Evolutionary conservation across 2,888 invertebrate species (phyloP).

Genomic region (Mythimna impura): DNA sequence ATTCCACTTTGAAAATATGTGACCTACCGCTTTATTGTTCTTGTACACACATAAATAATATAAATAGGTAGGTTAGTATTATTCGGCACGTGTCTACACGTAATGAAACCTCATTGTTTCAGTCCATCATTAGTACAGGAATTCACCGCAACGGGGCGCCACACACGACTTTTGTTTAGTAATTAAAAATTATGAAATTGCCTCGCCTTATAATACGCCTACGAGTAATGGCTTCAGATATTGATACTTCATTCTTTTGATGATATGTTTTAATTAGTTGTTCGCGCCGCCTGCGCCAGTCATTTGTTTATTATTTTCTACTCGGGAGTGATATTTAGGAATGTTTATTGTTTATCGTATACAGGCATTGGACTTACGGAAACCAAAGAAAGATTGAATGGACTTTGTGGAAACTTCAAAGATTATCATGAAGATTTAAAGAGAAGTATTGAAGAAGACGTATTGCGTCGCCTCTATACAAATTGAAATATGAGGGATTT

Average conservation of each 20-base stretch:
- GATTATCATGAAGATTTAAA: background rate
- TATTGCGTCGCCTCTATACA: background rate
- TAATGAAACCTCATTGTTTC: slow-evolving; percentile 81
- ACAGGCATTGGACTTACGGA: slow-evolving; percentile 4
- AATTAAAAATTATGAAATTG: slow-evolving; percentile 85
- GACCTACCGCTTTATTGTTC: slow-evolving; percentile 20
- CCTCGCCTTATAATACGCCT: slow-evolving; percentile 74
- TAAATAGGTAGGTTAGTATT: background rate
- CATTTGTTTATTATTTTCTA: slow-evolving; percentile 58
- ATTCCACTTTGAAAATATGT: slow-evolving; percentile 11
- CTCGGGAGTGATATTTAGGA: slow-evolving; percentile 51
- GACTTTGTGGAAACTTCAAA: background rate
- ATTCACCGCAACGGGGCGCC: slow-evolving; percentile 80
- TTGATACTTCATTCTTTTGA: slow-evolving; percentile 71
- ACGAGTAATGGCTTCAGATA: slow-evolving; percentile 77
- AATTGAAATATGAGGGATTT: background rate
- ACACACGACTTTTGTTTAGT: slow-evolving; percentile 80
- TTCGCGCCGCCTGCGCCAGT: slow-evolving; percentile 60
- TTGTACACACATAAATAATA: background rate
- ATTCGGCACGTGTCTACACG: slow-evolving; percentile 42
- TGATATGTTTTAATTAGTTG: slow-evolving; percentile 68
- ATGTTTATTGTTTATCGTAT: slow-evolving; percentile 60
- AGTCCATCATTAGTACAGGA: slow-evolving; percentile 72
- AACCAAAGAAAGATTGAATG: background rate
- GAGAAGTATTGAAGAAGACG: background rate